Conservation (phyloP, 2,888 invertebrate genomes). For the Chelonus formosanus region DNA sequence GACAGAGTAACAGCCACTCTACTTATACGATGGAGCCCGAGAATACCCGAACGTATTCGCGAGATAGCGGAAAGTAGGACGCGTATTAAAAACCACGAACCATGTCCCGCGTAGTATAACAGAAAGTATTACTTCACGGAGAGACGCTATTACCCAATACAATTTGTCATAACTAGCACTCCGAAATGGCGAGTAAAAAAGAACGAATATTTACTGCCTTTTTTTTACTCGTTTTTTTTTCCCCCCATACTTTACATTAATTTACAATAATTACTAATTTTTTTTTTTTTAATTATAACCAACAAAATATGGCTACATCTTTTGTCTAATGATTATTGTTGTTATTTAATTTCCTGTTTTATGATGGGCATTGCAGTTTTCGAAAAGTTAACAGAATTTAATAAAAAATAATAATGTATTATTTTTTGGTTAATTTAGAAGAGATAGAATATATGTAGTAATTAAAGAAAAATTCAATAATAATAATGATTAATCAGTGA, state of each 20-base stretch:
- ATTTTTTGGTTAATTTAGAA: no score
- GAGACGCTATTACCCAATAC: constrained; percentile 59
- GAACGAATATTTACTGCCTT: constrained; percentile 21
- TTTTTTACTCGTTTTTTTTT: neutral
- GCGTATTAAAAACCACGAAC: constrained; percentile 65
- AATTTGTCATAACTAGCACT: constrained; percentile 62
- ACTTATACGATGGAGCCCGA: constrained; percentile 11
- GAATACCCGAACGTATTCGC: constrained; percentile 38
- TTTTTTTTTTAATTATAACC: no score
- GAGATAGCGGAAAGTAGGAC: constrained; percentile 64
- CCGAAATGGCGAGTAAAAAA: constrained; percentile 40
- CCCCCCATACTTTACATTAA: neutral
- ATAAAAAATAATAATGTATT: no score
- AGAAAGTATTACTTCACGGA: constrained; percentile 45
- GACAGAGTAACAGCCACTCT: no score
- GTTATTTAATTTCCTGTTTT: no score
- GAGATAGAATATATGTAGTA: no score
- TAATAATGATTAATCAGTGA: no score
- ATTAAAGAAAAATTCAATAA: no score
- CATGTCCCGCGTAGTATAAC: constrained; percentile 54
- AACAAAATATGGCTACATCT: no score
- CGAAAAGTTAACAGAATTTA: no score
- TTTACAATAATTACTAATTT: neutral
- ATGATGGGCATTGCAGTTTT: no score
- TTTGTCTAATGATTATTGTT: no score